Evolutionary conservation across 2,113 vertebrate species (phyloP), one percentile per base, ranked within the genome.

Genomic region (Siniperca knerii): DNA sequence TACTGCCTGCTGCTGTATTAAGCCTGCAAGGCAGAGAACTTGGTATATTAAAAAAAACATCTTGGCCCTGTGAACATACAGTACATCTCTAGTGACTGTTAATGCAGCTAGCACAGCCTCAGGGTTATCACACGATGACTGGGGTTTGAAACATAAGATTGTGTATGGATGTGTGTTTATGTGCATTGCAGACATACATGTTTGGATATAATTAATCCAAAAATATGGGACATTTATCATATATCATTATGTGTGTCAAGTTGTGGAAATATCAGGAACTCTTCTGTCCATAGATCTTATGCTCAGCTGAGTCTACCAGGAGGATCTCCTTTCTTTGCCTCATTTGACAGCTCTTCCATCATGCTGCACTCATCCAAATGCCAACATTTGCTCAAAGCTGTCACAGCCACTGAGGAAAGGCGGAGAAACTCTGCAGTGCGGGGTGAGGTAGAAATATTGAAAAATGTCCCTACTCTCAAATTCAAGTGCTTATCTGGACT

Each of bases 271-370:
- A 48, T 60, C 42, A 50, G 57, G 29, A 79, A 72, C 58, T 72
- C 73, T 65, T 64, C 48, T 73, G 46, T 10, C n/a, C 10, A 21
- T 23, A 42, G 68, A 64, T 73, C 58, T 44, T 23, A 64, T 54
- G 60, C 69, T 73, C 60, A 64, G 57, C 69, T 2, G 29, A 35
- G 13, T 66, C 29, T 15, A 58, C 81, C 65, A 37, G 65, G 54
- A 60, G 21, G n/a, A 68, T 62, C 58, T 60, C 12, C 37, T 58
- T 58, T 25, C 80, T 75, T 68, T 60, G 65, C 72, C 65, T 82
- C 81, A 76, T 82, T 82, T 76, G 72, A 69, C 54, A 54, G 44
- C 65, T 7, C 57, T 67, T 75, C 54, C 81, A 62, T 82, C 81
- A 69, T 10, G 8, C n/a, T 65, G 48, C 33, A 25, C 68, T 62